Conservation (phyloP, 2,888 invertebrate species). For the Dryomyza anilis region DNA sequence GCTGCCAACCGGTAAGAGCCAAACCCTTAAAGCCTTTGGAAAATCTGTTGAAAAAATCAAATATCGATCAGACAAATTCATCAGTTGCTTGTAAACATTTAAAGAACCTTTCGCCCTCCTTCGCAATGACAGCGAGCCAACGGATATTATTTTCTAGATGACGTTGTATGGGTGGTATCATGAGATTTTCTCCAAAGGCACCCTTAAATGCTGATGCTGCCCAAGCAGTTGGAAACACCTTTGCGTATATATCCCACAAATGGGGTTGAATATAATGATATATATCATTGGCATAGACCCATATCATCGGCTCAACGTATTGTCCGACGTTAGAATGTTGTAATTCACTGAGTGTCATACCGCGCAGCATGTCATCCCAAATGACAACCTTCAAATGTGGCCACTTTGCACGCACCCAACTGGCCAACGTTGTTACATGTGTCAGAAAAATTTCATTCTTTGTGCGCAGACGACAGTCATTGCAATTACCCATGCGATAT, state of each 20-base stretch:
- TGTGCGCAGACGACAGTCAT: conserved; percentile 64
- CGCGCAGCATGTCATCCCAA: conserved; percentile 83
- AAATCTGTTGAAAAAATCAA: conserved; percentile 43
- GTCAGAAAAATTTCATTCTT: conserved; percentile 67
- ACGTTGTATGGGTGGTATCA: conserved; percentile 69
- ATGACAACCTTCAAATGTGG: conserved; percentile 69
- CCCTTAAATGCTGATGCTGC: conserved; percentile 78
- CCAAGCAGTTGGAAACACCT: conserved; percentile 74
- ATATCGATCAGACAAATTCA: not conserved
- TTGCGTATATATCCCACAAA: conserved; percentile 72
- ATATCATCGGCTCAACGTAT: conserved; percentile 79
- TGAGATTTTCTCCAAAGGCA: conserved; percentile 73
- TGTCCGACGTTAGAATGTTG: conserved; percentile 67
- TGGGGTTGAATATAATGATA: conserved; percentile 65
- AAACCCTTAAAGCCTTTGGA: conserved; percentile 57
- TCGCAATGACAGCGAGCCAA: conserved; percentile 72
- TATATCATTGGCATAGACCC: conserved; percentile 78
- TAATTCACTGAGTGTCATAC: conserved; percentile 67
- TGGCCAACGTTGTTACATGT: conserved; percentile 68
- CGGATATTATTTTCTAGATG: conserved; percentile 74
- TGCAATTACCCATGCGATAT: conserved; percentile 72
- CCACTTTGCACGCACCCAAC: conserved; percentile 67
- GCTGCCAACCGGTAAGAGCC: conserved; percentile 60
- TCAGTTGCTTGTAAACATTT: too few relatives aligned
- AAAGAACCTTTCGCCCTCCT: conserved; percentile 63